phyloP scores from a whole-genome alignment of 1,140 invertebrate species.

The Macrotrachela quadricornifera region DNA sequence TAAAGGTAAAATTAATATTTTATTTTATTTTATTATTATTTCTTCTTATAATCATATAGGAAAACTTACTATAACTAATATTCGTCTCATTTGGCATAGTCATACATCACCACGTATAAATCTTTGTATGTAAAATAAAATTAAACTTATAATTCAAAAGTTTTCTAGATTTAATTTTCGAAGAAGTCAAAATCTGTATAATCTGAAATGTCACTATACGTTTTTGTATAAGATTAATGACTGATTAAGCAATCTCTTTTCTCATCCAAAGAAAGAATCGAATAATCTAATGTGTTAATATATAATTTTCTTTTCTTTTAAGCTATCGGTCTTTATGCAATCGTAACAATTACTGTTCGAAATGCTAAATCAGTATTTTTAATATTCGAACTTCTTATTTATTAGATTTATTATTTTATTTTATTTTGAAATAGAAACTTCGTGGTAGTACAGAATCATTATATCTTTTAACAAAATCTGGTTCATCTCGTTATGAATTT shows the following conservation, averaged over 20 bases:
- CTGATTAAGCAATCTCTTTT: slow-evolving; percentile 72
- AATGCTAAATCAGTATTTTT: slow-evolving; percentile 54
- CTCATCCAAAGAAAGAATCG: too few species aligned
- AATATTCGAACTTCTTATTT: background rate
- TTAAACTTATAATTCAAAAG: background rate
- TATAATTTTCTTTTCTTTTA: slow-evolving; percentile 5
- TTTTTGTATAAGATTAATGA: too few species aligned
- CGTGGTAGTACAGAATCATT: slow-evolving; percentile 65
- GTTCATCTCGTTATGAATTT: slow-evolving; percentile 73
- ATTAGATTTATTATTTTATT: slow-evolving; percentile 10
- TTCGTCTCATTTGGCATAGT: slow-evolving; percentile 77
- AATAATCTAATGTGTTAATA: background rate
- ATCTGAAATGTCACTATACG: slow-evolving; percentile 48
- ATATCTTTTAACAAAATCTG: slow-evolving; percentile 59
- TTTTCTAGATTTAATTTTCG: background rate
- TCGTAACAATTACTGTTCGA: slow-evolving; percentile 57
- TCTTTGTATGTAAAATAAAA: slow-evolving; percentile 48
- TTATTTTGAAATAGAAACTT: slow-evolving; percentile 39
- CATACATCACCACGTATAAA: slow-evolving; percentile 62
- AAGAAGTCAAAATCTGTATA: too few species aligned
- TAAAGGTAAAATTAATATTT: slow-evolving; percentile 33
- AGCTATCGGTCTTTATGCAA: slow-evolving; percentile 75
- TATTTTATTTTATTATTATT: background rate
- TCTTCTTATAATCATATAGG: slow-evolving; percentile 22
- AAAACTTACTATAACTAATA: slow-evolving; percentile 59